A percentile compares a stretch with the other conserved stretches of the same genome.
These are phyloP conservation scores for Fulica atra DNA, from an alignment of 2,113 vertebrate genomes.

Conservation along the genomic window DNA sequence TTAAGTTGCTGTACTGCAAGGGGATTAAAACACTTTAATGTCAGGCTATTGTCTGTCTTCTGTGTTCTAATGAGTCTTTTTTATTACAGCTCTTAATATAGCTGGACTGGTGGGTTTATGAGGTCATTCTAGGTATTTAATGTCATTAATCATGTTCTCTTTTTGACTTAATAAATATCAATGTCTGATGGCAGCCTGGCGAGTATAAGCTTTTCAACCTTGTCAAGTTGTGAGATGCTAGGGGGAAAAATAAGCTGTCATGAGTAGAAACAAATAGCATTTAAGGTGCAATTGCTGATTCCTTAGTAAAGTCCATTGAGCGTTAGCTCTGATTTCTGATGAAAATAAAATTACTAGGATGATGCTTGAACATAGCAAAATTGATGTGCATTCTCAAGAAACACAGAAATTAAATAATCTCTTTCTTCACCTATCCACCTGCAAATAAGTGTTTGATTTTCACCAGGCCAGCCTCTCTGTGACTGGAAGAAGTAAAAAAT, in stretches of 20 bases:
- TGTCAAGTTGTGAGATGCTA: neutral
- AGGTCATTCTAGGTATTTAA: neutral
- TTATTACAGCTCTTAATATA: slow-evolving; percentile 25
- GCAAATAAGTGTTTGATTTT: neutral
- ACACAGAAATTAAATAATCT: neutral
- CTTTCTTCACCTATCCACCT: neutral
- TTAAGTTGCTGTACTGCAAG: slow-evolving; percentile 9
- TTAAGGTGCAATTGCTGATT: neutral
- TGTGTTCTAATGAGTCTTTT: slow-evolving; percentile 15
- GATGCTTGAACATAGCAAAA: neutral
- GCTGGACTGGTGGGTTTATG: neutral
- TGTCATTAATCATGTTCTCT: neutral
- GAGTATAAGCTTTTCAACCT: neutral
- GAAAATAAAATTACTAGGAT: neutral
- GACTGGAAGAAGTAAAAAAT: neutral
- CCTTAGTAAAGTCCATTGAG: neutral
- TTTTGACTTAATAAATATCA: slow-evolving; percentile 17
- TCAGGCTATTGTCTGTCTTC: neutral
- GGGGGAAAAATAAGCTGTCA: neutral
- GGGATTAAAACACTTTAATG: slow-evolving; percentile 43
- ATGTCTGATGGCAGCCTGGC: neutral
- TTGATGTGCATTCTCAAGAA: neutral
- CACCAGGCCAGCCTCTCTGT: neutral
- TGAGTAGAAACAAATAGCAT: neutral
- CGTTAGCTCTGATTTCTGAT: neutral